Evolutionary conservation across 2,888 invertebrate genomes (phyloP).

Genomic region (Drosophila vallismaia): DNA sequence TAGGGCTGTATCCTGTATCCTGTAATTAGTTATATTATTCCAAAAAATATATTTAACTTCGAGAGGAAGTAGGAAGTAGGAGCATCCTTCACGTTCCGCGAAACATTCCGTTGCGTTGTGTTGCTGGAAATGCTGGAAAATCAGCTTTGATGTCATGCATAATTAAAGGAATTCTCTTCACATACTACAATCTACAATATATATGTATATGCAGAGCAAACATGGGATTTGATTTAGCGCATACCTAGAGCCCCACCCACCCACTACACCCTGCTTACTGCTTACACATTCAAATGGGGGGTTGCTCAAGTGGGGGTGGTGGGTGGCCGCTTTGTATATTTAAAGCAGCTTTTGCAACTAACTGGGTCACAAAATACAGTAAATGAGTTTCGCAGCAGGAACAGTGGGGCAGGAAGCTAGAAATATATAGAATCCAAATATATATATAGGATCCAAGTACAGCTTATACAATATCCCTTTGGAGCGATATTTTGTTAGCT

Average conservation of each 20-base stretch:
- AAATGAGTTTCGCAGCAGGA: conserved; percentile 50
- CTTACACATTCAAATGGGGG: conserved; percentile 8
- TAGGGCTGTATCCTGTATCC: too few relatives aligned
- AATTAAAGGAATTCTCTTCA: conserved; percentile 14
- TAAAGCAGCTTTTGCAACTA: conserved; percentile 41
- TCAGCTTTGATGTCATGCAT: conserved; percentile 16
- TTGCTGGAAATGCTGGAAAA: background rate
- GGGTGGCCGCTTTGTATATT: conserved; percentile 16
- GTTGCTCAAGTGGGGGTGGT: conserved; percentile 14
- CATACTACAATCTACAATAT: conserved; percentile 21
- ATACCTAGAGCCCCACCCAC: conserved; percentile 3
- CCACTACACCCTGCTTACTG: background rate
- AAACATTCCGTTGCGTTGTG: background rate
- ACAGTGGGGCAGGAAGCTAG: conserved; percentile 48
- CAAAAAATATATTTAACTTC: background rate
- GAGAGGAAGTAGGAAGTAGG: background rate
- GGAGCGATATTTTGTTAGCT: background rate
- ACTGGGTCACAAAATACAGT: conserved; percentile 64
- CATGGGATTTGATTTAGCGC: conserved; percentile 23
- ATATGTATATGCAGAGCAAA: conserved; percentile 5
- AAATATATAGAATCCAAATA: background rate
- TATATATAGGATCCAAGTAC: too few relatives aligned
- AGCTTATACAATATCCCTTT: too few relatives aligned
- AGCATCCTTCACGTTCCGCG: background rate
- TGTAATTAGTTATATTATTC: background rate